These are phyloP conservation scores for Dolichallabes microphthalmus DNA, from an alignment of 2,113 vertebrate genomes.

Conservation along the genomic window DNA sequence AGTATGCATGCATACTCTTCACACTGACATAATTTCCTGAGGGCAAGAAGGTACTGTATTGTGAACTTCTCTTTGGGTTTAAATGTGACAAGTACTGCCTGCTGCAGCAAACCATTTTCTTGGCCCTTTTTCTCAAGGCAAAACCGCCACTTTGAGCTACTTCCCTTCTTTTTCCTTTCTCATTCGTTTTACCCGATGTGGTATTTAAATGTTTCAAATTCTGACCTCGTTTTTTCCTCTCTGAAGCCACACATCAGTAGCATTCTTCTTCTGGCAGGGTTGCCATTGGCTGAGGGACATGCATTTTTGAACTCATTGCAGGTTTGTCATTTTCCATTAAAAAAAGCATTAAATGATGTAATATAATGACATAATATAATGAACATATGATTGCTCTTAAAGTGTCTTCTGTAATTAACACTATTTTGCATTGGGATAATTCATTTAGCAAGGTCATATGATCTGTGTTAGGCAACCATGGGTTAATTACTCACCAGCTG, in stretches of 20 bases:
- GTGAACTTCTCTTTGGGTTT: constrained; percentile 23
- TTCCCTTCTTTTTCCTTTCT: constrained; percentile 24
- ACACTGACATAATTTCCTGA: not conserved
- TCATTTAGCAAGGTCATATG: constrained; percentile 56
- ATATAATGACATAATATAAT: constrained; percentile 39
- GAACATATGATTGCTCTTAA: constrained; percentile 13
- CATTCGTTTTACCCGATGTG: constrained; percentile 41
- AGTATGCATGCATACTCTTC: not conserved
- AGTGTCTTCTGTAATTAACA: constrained; percentile 51
- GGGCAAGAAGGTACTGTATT: constrained; percentile 26
- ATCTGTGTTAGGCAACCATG: constrained; percentile 52
- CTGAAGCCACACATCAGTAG: constrained; percentile 33
- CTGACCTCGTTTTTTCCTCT: constrained; percentile 51
- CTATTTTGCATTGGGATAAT: constrained; percentile 59
- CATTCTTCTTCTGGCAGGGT: constrained; percentile 45
- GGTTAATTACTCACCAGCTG: constrained; percentile 67
- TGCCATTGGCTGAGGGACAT: constrained; percentile 32
- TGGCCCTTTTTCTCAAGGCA: constrained; percentile 17
- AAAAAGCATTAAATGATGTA: no score
- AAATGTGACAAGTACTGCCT: constrained; percentile 12
- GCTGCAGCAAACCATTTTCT: constrained; percentile 23
- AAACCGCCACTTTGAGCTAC: constrained; percentile 28
- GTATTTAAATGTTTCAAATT: constrained; percentile 53
- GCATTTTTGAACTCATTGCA: constrained; percentile 52
- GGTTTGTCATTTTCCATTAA: not conserved